Percentiles rank a stretch among this genome's conserved stretches.
phyloP scores from a whole-genome alignment of 30 jellyfish, hydroid and myxozoan species.

The Cassiopea xamachana region DNA sequence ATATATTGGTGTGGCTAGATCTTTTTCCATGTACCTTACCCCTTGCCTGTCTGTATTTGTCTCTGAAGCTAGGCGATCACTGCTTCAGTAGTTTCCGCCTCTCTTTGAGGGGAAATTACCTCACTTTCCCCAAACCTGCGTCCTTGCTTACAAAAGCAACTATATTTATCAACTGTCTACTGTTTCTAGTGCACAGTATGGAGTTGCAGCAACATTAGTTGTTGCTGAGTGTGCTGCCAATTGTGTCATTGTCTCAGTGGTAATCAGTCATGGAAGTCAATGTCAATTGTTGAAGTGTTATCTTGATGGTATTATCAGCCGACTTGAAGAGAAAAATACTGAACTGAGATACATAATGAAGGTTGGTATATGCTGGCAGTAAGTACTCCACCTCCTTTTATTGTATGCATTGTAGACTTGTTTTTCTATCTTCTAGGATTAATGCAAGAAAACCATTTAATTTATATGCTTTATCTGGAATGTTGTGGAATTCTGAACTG shows the following conservation, averaged over 20 bases:
- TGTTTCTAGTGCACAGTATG: slow-evolving; percentile 65
- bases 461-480: no score
- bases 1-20: no score
- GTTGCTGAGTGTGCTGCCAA: slow-evolving; percentile 82
- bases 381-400: neutral
- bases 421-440: no score
- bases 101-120: no score
- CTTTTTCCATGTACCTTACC: no score
- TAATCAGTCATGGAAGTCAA: slow-evolving; percentile 92
- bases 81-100: no score
- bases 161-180: neutral
- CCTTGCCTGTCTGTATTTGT: no score
- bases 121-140: neutral
- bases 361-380: slow-evolving; percentile 42
- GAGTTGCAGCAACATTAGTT: slow-evolving; percentile 69
- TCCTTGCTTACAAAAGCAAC: neutral
- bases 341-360: slow-evolving; percentile 88
- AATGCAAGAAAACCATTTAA: no score
- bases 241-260: slow-evolving; percentile 92
- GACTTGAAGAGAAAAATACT: slow-evolving; percentile 89
- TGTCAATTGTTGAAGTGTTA: slow-evolving; percentile 87
- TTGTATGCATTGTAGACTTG: neutral
- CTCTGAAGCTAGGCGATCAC: no score
- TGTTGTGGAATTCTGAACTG: no score
- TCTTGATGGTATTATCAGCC: slow-evolving; percentile 77